A percentile compares a stretch with the other conserved stretches of the same genome.
Conservation (phyloP, 1,140 invertebrate species). For the Neodiprion fabricii region DNA sequence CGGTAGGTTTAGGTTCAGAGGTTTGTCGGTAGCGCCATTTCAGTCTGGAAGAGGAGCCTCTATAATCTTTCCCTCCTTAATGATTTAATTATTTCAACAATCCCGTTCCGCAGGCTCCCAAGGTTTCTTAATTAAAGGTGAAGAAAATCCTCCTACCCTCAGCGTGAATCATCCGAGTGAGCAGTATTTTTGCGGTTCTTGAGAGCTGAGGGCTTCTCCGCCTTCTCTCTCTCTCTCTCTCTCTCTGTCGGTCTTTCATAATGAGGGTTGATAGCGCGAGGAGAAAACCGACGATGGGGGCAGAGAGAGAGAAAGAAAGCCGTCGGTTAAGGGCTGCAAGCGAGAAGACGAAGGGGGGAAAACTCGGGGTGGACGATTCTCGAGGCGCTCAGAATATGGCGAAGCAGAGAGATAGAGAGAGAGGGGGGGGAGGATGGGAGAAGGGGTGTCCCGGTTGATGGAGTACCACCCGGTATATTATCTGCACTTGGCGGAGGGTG, state of each 20-base stretch:
- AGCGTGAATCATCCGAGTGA: neutral
- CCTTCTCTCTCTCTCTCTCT: too few relatives aligned
- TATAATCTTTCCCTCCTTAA: neutral
- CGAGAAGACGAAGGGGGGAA: neutral
- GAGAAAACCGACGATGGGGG: too few relatives aligned
- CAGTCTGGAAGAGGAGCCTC: too few relatives aligned
- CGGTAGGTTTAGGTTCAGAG: too few relatives aligned
- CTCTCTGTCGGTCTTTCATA: neutral
- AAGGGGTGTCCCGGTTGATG: too few relatives aligned
- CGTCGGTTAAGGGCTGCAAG: neutral
- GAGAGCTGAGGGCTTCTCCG: neutral
- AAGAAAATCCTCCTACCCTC: neutral
- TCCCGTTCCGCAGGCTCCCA: neutral
- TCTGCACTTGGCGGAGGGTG: too few relatives aligned
- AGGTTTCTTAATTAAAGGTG: constrained; percentile 7
- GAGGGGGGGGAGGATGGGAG: too few relatives aligned
- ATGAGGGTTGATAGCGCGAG: constrained; percentile 1
- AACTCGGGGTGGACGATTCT: too few relatives aligned
- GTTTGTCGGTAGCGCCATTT: too few relatives aligned
- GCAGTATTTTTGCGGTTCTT: constrained; percentile 5
- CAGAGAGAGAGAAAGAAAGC: neutral
- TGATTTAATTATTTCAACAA: neutral
- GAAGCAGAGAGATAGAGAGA: too few relatives aligned
- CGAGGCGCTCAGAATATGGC: too few relatives aligned
- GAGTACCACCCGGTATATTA: too few relatives aligned